Evolutionary conservation across 2,797 vertebrate species (phyloP).

Genomic region (Pipistrellus kuhlii): DNA sequence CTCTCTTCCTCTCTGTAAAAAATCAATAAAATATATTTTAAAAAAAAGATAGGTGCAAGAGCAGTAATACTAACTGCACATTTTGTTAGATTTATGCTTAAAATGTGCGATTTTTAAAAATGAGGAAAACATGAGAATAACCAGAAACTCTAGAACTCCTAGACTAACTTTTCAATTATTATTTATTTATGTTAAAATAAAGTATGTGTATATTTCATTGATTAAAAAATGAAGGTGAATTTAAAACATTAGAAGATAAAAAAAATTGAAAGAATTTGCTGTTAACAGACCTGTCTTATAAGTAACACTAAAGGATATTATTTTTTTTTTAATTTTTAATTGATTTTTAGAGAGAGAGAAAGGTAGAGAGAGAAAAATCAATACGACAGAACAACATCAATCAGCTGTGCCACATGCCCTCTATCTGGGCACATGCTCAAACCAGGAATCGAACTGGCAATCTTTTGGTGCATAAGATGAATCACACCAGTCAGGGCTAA

Average conservation of each 20-base stretch:
- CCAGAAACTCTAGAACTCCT: background rate
- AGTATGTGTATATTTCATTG: background rate
- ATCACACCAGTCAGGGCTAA: background rate
- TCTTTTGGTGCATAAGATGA: background rate
- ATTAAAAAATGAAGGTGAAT: background rate
- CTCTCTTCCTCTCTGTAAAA: too few species aligned
- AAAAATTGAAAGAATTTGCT: background rate
- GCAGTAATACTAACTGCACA: constrained; percentile 55
- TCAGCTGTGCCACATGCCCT: background rate
- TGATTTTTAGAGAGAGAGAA: background rate
- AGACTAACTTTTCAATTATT: constrained; percentile 35
- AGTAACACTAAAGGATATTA: background rate
- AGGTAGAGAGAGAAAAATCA: background rate
- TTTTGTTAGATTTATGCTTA: constrained; percentile 78
- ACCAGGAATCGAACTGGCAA: background rate
- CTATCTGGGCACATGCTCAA: background rate
- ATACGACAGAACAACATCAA: background rate
- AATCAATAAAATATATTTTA: too few species aligned
- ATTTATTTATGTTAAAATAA: constrained; percentile 26
- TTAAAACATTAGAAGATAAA: background rate
- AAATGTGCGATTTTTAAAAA: constrained; percentile 79
- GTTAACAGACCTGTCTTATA: background rate
- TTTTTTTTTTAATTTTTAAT: background rate
- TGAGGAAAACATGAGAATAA: constrained; percentile 71
- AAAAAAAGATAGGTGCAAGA: constrained; percentile 50